These are phyloP conservation scores for Chaenocephalus aceratus DNA, from an alignment of 2,113 vertebrate genomes.

Conservation along the genomic window DNA sequence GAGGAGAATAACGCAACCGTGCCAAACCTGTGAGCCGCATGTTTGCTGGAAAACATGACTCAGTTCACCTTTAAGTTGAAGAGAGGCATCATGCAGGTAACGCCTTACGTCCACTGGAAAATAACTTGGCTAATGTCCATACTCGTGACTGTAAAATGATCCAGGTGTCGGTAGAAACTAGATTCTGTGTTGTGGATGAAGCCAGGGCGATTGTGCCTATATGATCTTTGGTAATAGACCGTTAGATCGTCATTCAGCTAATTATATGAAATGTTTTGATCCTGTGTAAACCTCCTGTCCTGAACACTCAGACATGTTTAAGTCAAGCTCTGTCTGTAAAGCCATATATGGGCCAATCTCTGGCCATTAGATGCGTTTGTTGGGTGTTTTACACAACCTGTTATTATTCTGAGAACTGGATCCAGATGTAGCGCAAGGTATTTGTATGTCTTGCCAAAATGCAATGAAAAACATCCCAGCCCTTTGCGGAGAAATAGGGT, in stretches of 20 bases:
- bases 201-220: no score
- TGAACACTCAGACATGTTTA: constrained; percentile 13
- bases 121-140: not conserved
- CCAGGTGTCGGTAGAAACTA: not conserved
- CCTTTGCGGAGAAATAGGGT: not conserved
- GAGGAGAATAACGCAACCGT: constrained; percentile 29
- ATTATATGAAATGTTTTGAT: constrained; percentile 21
- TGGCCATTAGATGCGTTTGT: constrained; percentile 16
- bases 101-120: not conserved
- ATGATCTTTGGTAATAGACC: no score
- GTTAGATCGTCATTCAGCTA: no score
- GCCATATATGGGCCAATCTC: constrained; percentile 18
- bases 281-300: not conserved
- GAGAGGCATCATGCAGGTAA: constrained; percentile 8
- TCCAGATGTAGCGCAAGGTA: constrained; percentile 48
- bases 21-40: constrained; percentile 55
- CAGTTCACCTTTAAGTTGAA: constrained; percentile 41
- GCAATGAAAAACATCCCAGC: constrained; percentile 9
- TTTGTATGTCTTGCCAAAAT: constrained; percentile 30
- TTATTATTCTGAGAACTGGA: constrained; percentile 23
- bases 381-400: constrained; percentile 37
- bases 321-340: not conserved
- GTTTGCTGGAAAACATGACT: constrained; percentile 72
- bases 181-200: not conserved
- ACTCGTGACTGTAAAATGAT: no score